Percentiles rank a stretch among this genome's conserved stretches.
phyloP scores from a whole-genome alignment of 1,140 invertebrate species.

The Cotesia chilonis region DNA sequence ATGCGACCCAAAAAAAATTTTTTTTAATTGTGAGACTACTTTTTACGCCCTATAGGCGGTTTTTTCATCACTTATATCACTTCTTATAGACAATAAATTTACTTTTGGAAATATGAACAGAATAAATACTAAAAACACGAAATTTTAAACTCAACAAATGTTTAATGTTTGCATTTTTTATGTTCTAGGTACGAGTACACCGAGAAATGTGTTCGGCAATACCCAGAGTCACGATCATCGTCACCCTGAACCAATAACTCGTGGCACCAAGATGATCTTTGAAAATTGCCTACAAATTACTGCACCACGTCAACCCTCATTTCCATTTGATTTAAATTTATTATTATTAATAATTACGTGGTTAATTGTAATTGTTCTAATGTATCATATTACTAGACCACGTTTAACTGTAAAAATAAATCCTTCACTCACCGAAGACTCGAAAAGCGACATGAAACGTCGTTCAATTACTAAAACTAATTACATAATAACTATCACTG shows the following conservation, averaged over 20 bases:
- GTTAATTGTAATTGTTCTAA: neutral
- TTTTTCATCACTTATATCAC: too few species aligned
- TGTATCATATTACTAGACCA: too few species aligned
- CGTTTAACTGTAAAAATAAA: too few species aligned
- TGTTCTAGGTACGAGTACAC: conserved; percentile 38
- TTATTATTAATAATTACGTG: neutral
- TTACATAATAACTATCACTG: conserved; percentile 30
- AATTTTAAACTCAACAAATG: neutral
- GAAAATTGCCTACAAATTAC: conserved; percentile 31
- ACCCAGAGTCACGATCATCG: conserved; percentile 17
- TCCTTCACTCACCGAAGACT: neutral
- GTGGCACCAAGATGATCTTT: neutral
- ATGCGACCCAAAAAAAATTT: too few species aligned
- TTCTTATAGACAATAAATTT: too few species aligned
- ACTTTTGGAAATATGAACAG: too few species aligned
- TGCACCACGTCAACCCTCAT: conserved; percentile 4
- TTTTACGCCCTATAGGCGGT: too few species aligned
- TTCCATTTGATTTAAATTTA: neutral
- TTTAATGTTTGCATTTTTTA: conserved; percentile 17
- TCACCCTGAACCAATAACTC: conserved; percentile 26
- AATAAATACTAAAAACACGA: too few species aligned
- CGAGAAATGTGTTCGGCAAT: conserved; percentile 27
- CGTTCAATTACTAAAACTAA: conserved; percentile 23
- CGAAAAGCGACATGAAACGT: conserved; percentile 18
- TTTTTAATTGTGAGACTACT: too few species aligned